Evolutionary conservation across 2,888 invertebrate species (phyloP), one percentile per base, ranked within the genome.

Genomic region (Chydorus sphaericus): DNA sequence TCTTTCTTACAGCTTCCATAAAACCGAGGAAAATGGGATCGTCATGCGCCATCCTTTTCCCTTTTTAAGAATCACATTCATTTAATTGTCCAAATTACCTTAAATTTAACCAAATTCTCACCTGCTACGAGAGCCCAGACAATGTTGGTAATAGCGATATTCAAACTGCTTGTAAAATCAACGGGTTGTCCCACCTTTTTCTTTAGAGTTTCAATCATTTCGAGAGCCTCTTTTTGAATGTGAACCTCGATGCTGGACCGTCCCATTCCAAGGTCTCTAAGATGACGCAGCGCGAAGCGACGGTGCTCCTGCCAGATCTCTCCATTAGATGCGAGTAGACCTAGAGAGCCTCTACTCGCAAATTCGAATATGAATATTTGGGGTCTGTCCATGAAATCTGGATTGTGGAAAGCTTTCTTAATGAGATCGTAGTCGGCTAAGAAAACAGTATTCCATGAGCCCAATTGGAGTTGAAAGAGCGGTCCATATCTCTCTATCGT

Each of bases 381-480:
- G 8, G 50, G 50, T 29, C 50, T 7, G 28, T 50, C 11, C 11
- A 14, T 14, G 11, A 50, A 11, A 11, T 26, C 30, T 8, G 23
- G 23, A 8, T 18, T 7, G 8, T 29, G 50, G 14, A 50, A 14
- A 50, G 50, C 1, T 50, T 50, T 50, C 29, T 50, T 50, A 14
- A 50, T 50, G 10, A 50, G 50, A 29, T 28, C 28, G 28, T 50
- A 28, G 30, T 50, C 50, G 11, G 50, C 7, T 26, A 50, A 29
- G 30, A 50, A 10, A 16, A 50, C 50, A 5, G 30, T 50, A 1
- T 10, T 18, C 26, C 29, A 50, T 1, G 50, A 50, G 14, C 50
- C 50, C 11, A 50, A n/a, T 50, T 29, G 50, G 8, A 50, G 1
- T 11, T 30, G 23, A 29, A 50, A 50, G 1, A 50, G 8, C 6